These are phyloP conservation scores for Volucella zonaria DNA, from an alignment of 2,888 invertebrate genomes.

Conservation along the genomic window DNA sequence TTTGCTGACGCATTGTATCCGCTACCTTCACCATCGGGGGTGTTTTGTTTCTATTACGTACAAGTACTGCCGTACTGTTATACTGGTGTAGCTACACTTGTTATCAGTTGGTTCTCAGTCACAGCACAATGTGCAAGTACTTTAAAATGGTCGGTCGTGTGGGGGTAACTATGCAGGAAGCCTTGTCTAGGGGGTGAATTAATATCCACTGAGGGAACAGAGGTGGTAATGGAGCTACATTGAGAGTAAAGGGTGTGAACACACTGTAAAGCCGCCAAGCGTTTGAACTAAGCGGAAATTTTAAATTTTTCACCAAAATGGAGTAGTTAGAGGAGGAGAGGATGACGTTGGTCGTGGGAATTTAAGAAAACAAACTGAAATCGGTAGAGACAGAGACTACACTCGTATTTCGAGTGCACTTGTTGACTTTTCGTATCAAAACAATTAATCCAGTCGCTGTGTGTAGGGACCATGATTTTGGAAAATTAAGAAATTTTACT, in stretches of 20 bases:
- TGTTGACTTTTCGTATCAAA: slow-evolving; percentile 43
- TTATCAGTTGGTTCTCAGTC: slow-evolving; percentile 59
- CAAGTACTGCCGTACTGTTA: slow-evolving; percentile 1
- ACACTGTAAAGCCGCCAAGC: slow-evolving; percentile 4
- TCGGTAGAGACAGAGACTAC: not conserved
- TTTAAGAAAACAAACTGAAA: not conserved
- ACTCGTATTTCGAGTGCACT: slow-evolving; percentile 26
- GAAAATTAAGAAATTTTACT: not conserved
- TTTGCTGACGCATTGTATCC: slow-evolving; percentile 73
- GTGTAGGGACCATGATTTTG: not conserved
- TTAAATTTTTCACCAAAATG: not conserved
- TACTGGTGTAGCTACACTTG: slow-evolving; percentile 38
- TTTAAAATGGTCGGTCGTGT: slow-evolving; percentile 24
- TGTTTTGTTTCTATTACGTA: slow-evolving; percentile 59
- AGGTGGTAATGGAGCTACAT: slow-evolving; percentile 45
- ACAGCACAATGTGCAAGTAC: slow-evolving; percentile 26
- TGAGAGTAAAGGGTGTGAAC: slow-evolving; percentile 7
- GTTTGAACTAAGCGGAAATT: slow-evolving; percentile 20
- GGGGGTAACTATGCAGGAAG: slow-evolving; percentile 19
- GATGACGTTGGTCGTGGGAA: not conserved
- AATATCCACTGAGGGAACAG: slow-evolving; percentile 3
- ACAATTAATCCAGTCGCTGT: slow-evolving; percentile 28
- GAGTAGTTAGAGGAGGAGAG: not conserved
- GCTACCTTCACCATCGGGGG: slow-evolving; percentile 35
- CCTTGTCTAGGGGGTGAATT: not conserved